phyloP scores from a whole-genome alignment of 2,888 invertebrate species.

The Rhorus exstirpatorius region DNA sequence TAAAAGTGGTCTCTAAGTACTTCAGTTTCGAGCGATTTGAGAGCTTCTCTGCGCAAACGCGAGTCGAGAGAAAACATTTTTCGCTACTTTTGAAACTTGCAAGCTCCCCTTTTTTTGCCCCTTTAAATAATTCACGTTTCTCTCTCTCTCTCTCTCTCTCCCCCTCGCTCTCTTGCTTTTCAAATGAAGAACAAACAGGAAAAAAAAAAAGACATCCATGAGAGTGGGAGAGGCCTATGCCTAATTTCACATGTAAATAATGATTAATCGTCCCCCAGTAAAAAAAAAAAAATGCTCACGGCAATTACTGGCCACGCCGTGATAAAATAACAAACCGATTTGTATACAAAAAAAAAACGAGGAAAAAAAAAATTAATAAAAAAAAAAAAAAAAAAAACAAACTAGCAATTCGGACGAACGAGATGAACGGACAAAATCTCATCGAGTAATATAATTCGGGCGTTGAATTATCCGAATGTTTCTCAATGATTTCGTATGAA shows the following conservation, averaged over 20 bases:
- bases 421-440: background rate
- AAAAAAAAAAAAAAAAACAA: constrained; percentile 40
- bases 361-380: constrained; percentile 21
- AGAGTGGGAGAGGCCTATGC: constrained; percentile 59
- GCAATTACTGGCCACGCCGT: constrained; percentile 52
- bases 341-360: constrained; percentile 57
- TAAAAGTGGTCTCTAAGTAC: no score
- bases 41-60: no score
- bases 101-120: background rate
- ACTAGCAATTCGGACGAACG: constrained; percentile 10
- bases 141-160: constrained; percentile 11
- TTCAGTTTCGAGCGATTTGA: no score
- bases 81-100: background rate
- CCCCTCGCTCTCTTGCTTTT: constrained; percentile 28
- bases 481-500: constrained; percentile 46
- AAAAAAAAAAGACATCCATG: constrained; percentile 35
- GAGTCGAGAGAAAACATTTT: no score
- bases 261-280: constrained; percentile 53
- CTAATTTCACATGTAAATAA: constrained; percentile 71
- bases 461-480: background rate
- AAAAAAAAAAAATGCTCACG: constrained; percentile 31
- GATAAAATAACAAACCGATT: constrained; percentile 64
- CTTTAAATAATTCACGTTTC: background rate
- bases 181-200: constrained; percentile 9
- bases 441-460: constrained; percentile 10